These are phyloP conservation scores for Clarias pachynema DNA, from an alignment of 2,797 vertebrate species.

Conservation along the genomic window DNA sequence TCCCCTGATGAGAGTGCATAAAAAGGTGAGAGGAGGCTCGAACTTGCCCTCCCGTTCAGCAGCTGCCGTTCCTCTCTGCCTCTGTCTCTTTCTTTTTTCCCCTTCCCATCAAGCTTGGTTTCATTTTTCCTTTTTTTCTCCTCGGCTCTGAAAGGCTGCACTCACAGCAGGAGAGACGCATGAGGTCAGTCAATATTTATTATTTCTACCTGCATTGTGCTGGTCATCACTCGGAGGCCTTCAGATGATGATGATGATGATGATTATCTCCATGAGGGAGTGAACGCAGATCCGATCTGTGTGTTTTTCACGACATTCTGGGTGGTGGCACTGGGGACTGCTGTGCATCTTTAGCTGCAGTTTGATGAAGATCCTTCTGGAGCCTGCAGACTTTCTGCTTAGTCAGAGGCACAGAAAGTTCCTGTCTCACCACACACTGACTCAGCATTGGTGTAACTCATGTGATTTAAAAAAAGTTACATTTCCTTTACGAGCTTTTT, in stretches of 20 bases:
- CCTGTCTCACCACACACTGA: background rate
- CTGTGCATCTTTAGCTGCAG: background rate
- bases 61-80: constrained; percentile 15
- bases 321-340: background rate
- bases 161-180: constrained; percentile 37
- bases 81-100: background rate
- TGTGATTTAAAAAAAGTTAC: too few relatives aligned
- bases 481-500: background rate
- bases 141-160: constrained; percentile 27
- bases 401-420: constrained; percentile 39
- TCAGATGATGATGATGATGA: background rate
- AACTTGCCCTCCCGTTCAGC: constrained; percentile 42
- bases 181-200: constrained; percentile 61
- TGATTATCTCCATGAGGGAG: background rate
- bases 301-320: background rate
- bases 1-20: constrained; percentile 52
- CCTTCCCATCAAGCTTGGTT: constrained; percentile 8
- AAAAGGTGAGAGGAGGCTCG: constrained; percentile 48
- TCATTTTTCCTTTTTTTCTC: background rate
- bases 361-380: constrained; percentile 19
- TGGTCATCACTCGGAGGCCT: background rate
- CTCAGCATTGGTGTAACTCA: background rate
- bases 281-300: background rate
- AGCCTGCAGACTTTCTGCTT: constrained; percentile 27
- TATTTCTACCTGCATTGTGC: background rate